Base-by-base conservation (phyloP, 1,140 invertebrate species). In the Drosophila repleta region DNA sequence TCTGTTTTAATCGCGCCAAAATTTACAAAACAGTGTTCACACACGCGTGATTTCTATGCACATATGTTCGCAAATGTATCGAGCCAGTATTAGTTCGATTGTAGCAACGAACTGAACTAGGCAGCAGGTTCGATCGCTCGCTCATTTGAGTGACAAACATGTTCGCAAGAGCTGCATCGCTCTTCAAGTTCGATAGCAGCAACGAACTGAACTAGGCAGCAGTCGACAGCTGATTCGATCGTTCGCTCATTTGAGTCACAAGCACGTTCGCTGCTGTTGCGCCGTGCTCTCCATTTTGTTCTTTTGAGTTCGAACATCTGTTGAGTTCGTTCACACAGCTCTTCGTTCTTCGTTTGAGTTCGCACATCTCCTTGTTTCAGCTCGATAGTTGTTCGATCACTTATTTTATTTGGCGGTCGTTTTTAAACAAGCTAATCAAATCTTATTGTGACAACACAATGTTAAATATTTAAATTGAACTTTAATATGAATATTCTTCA, bases 1-100 rank as follows among this genome's bases (percentile, higher is more conserved):
- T 56, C 21, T 46, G 17, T 4, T 53, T 32, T 21, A 67, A n/a
- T 48, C 48, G 63, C 69, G 69, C 69, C 63, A 72, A 72, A 72
- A 56, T 41, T 17, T 8, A 15, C 17, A 4, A n/a, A 3, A 13
- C 55, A 67, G 55, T 72, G 68, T 66, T 20, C 53, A 55, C 55
- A 48, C 32, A 53, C 15, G 4, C 35, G 10, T 21, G 39, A 21
- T n/a, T 17, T n/a, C 1, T 11, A 17, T 15, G 7, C 13, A 10
- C 6, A 43, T 18, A 53, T 21, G 20, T 46, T 46, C 20, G 20
- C 13, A 5, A 1, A 7, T 3, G 8, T 43, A 43, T 17, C 45
- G 39, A 11, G 24, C 1, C 11, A 18, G 11, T 11, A n/a, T 13
- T 13, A n/a, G 46, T 15, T 48, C 13, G 13, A 24, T 21, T 21